phyloP scores from a whole-genome alignment of 2,888 invertebrate genomes.

The Parnassius apollo region DNA sequence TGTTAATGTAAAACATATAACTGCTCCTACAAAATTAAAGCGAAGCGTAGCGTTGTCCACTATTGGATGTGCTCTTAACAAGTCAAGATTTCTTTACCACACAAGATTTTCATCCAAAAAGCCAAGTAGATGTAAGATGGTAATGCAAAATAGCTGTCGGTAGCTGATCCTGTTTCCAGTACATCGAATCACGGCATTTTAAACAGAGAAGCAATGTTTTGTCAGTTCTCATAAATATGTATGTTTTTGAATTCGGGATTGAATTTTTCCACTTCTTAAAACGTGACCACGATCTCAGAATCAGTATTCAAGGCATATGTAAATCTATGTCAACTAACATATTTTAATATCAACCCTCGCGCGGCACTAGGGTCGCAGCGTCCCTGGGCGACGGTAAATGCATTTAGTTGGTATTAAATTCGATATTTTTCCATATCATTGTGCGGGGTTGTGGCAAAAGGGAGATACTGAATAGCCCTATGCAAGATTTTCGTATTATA shows the following conservation, averaged over 20 bases:
- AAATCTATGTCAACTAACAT: slow-evolving; percentile 60
- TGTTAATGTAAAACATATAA: too few species aligned
- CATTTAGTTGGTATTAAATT: slow-evolving; percentile 70
- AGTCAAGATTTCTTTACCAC: too few species aligned
- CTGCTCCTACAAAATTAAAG: too few species aligned
- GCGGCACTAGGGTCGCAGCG: slow-evolving; percentile 40
- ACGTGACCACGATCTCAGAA: slow-evolving; percentile 17
- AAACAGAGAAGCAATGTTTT: not conserved
- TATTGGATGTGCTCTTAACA: too few species aligned
- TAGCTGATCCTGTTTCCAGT: too few species aligned
- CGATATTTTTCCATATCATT: slow-evolving; percentile 77
- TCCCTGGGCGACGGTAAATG: slow-evolving; percentile 45
- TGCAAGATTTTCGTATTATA: slow-evolving; percentile 32
- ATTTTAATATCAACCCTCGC: slow-evolving; percentile 60
- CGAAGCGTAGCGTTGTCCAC: too few species aligned
- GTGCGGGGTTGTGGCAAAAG: slow-evolving; percentile 50
- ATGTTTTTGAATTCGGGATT: slow-evolving; percentile 10
- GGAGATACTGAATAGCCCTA: slow-evolving; percentile 48
- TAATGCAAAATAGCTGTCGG: too few species aligned
- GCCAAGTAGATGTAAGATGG: too few species aligned
- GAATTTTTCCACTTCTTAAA: slow-evolving; percentile 1
- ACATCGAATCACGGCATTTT: too few species aligned
- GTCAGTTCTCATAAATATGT: not conserved
- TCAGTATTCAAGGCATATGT: slow-evolving; percentile 49
- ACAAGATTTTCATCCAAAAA: too few species aligned